Percentiles rank a stretch among this genome's conserved stretches.
Conservation (phyloP, 2,797 vertebrate genomes). For the Heteromormyrus szaboi region DNA sequence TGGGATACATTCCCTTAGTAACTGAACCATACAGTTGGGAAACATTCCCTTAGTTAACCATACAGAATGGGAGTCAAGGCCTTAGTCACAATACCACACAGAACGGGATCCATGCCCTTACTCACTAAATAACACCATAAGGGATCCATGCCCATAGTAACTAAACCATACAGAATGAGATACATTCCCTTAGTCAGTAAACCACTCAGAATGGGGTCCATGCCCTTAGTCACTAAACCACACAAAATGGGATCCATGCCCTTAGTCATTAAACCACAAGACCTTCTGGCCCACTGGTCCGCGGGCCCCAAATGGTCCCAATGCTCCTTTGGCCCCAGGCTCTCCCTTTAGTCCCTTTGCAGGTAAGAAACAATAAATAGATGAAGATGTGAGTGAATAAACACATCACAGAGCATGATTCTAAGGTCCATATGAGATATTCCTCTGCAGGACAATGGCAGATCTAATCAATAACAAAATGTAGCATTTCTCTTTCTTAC, state of each 20-base stretch:
- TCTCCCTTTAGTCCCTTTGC: constrained; percentile 78
- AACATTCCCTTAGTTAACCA: not conserved
- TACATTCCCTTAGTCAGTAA: not conserved
- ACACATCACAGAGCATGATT: not conserved
- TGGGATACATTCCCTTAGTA: not conserved
- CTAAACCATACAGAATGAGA: not conserved
- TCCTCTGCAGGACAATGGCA: not conserved
- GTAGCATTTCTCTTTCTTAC: constrained; percentile 40
- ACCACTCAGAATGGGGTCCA: not conserved
- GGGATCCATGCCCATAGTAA: not conserved
- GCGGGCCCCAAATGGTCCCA: constrained; percentile 76
- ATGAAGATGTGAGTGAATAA: constrained; percentile 6
- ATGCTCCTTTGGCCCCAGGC: constrained; percentile 69
- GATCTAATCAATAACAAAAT: not conserved
- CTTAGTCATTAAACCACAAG: not conserved
- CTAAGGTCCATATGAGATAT: not conserved
- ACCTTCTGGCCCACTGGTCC: constrained; percentile 84
- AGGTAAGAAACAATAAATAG: not conserved
- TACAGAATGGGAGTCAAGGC: not conserved
- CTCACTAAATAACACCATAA: not conserved
- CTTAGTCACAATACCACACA: not conserved
- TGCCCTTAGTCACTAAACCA: not conserved
- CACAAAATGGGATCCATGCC: not conserved
- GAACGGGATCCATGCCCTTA: not conserved
- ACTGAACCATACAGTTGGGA: not conserved